Evolutionary conservation across 1,140 invertebrate species (phyloP).

Genomic region (Heliconius congener): DNA sequence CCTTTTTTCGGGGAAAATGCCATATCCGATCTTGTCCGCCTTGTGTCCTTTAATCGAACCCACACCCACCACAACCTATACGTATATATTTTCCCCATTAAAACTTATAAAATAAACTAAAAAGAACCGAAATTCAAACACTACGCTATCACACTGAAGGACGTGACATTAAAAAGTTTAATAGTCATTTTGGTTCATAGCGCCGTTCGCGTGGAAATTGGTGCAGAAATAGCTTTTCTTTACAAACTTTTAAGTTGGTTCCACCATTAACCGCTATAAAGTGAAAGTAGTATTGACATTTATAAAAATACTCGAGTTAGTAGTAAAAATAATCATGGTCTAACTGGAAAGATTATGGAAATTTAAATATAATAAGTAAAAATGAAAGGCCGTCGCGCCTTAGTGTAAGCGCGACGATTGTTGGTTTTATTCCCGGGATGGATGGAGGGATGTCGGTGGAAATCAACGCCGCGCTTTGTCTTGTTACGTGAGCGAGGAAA

Average conservation of each 20-base stretch:
- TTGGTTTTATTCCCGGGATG: no score
- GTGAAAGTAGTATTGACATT: constrained; percentile 23
- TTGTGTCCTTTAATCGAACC: no score
- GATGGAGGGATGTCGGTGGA: no score
- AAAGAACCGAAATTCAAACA: constrained; percentile 36
- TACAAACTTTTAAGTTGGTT: constrained; percentile 41
- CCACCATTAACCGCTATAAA: constrained; percentile 23
- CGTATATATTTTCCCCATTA: no score
- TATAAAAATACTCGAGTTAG: not conserved
- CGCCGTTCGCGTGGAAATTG: constrained; percentile 57
- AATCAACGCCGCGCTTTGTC: no score
- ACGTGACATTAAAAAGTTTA: constrained; percentile 67
- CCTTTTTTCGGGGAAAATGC: no score
- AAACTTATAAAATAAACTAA: not conserved
- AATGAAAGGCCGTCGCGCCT: no score
- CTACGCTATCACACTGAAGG: constrained; percentile 34
- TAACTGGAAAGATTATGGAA: not conserved
- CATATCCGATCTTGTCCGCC: no score
- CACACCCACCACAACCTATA: no score
- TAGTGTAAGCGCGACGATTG: no score
- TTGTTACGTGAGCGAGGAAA: no score
- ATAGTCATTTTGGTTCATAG: constrained; percentile 61
- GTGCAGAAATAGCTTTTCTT: constrained; percentile 65
- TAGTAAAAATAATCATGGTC: not conserved
- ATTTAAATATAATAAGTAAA: not conserved